Conservation (phyloP, 2,113 vertebrate genomes). For the Zosterops japonicus region DNA sequence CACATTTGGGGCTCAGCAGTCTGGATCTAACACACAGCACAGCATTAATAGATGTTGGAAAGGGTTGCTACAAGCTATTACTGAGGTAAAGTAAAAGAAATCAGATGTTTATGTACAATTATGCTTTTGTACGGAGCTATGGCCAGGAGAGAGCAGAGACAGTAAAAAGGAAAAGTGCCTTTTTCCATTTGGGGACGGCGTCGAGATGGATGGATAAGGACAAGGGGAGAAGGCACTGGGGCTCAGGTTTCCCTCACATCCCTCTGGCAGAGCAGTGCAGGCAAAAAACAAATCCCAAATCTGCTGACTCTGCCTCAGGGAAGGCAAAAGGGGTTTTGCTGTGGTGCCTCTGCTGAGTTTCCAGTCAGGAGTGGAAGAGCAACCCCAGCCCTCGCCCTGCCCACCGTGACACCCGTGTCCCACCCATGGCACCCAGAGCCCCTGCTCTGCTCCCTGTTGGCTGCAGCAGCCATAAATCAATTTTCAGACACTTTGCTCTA, state of each 20-base stretch:
- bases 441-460: background rate
- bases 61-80: conserved; percentile 57
- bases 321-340: background rate
- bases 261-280: background rate
- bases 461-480: background rate
- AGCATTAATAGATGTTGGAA: conserved; percentile 58
- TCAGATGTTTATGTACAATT: conserved; percentile 59
- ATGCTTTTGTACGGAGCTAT: background rate
- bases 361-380: fast-evolving
- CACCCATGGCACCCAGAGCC: background rate
- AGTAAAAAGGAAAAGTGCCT: conserved; percentile 8
- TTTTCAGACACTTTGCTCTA: background rate
- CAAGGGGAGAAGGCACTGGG: background rate
- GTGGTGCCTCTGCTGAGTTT: fast-evolving
- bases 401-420: fast-evolving
- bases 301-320: background rate
- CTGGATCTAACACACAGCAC: conserved; percentile 34
- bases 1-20: conserved; percentile 23
- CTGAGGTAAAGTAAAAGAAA: conserved; percentile 54
- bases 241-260: background rate
- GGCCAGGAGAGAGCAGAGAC: background rate
- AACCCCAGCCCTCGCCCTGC: background rate
- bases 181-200: background rate
- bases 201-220: background rate
- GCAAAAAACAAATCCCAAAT: background rate